Conservation (phyloP, 1,140 invertebrate species). For the Mycetomoellerius zeteki region DNA sequence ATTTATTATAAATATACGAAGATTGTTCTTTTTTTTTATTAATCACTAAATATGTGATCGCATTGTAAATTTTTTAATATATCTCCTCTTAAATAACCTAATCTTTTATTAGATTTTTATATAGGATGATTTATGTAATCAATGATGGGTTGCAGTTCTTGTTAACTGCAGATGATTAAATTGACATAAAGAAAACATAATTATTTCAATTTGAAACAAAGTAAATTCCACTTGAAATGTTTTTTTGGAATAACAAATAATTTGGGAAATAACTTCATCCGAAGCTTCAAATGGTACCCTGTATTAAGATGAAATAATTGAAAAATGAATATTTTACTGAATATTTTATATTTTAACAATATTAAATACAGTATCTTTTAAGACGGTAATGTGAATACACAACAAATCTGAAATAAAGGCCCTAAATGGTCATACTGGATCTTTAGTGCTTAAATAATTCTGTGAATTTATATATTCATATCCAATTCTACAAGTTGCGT, state of each 20-base stretch:
- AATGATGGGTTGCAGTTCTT: not conserved
- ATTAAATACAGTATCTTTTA: too few species aligned
- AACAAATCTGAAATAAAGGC: too few species aligned
- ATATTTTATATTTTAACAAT: too few species aligned
- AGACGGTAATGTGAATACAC: too few species aligned
- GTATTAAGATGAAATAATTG: not conserved
- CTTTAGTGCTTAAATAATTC: too few species aligned
- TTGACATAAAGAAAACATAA: not conserved
- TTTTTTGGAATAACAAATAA: too few species aligned
- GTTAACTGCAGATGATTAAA: not conserved
- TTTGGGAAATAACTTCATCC: too few species aligned
- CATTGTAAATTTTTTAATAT: constrained; percentile 12
- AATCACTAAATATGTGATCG: not conserved
- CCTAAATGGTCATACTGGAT: too few species aligned
- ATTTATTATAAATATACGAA: constrained; percentile 8
- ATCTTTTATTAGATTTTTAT: constrained; percentile 2
- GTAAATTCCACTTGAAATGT: too few species aligned
- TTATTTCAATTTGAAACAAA: not conserved
- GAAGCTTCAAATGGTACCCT: too few species aligned
- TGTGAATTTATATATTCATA: too few species aligned
- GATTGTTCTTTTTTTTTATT: not conserved
- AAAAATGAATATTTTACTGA: not conserved
- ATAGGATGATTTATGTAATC: constrained; percentile 7
- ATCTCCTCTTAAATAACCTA: not conserved
- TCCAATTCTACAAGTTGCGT: too few species aligned